These are phyloP conservation scores for Apantesis nais DNA, from an alignment of 2,888 invertebrate genomes.

Conservation along the genomic window DNA sequence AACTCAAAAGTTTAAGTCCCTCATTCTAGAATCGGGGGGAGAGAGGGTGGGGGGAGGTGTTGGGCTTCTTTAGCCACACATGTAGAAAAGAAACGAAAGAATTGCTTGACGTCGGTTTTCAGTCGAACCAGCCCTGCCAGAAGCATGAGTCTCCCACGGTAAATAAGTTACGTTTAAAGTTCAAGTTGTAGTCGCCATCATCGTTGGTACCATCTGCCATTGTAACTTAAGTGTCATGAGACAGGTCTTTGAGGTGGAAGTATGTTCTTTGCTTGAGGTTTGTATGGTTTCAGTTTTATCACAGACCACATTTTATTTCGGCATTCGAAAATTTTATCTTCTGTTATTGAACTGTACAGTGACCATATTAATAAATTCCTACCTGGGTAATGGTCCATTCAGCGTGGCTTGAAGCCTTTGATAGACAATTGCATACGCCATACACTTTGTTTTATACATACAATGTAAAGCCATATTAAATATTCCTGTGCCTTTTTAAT, in stretches of 20 bases:
- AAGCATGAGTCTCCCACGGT: too few species aligned
- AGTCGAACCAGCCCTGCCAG: too few species aligned
- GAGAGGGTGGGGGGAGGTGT: too few species aligned
- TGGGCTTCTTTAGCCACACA: too few species aligned
- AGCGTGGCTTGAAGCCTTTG: slow-evolving; percentile 36
- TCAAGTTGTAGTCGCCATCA: too few species aligned
- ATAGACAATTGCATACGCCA: slow-evolving; percentile 28
- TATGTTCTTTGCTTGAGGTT: neutral
- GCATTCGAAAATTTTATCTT: slow-evolving; percentile 6
- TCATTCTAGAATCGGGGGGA: too few species aligned
- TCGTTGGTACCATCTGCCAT: too few species aligned
- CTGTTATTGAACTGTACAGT: slow-evolving; percentile 17
- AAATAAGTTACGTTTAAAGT: too few species aligned
- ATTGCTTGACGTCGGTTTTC: too few species aligned
- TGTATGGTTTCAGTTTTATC: neutral
- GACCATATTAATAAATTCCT: slow-evolving; percentile 49
- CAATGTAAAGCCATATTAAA: neutral
- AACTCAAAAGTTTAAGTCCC: too few species aligned
- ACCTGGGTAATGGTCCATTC: slow-evolving; percentile 35
- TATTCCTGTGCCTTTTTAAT: neutral
- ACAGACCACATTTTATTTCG: neutral
- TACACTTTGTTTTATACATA: slow-evolving; percentile 22
- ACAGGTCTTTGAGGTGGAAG: neutral
- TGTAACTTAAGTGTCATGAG: too few species aligned
- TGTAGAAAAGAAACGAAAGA: too few species aligned